phyloP scores from a whole-genome alignment of 1,140 invertebrate species.

The Dendrolimus punctatus region DNA sequence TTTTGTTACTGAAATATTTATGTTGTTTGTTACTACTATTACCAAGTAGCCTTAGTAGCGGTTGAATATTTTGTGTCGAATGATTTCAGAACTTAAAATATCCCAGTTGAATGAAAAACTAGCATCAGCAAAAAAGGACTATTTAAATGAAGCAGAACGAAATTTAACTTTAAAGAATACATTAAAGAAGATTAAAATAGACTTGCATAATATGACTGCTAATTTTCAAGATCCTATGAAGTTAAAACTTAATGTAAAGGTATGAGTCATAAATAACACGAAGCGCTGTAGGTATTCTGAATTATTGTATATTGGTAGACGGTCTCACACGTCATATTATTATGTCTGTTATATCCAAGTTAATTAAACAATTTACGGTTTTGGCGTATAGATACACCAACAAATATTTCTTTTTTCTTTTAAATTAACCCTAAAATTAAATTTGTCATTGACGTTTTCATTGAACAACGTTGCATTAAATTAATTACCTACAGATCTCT shows the following conservation, averaged over 20 bases:
- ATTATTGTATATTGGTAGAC: background rate
- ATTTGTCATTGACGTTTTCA: no score
- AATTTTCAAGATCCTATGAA: slow-evolving; percentile 83
- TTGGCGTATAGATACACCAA: no score
- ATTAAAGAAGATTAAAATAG: slow-evolving; percentile 83
- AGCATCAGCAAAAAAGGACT: slow-evolving; percentile 77
- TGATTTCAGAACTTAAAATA: slow-evolving; percentile 78
- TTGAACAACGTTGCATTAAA: no score
- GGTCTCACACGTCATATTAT: no score
- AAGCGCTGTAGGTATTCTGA: background rate
- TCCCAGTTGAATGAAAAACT: slow-evolving; percentile 85
- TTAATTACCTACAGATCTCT: no score
- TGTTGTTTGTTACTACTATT: background rate
- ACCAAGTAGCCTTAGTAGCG: background rate
- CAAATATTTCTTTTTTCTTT: no score
- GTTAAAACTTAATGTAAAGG: slow-evolving; percentile 84
- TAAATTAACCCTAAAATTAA: no score
- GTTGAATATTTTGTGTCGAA: background rate
- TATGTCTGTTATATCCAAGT: no score
- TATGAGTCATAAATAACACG: slow-evolving; percentile 28
- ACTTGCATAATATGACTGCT: slow-evolving; percentile 83
- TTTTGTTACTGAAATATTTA: no score
- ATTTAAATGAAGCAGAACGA: slow-evolving; percentile 76
- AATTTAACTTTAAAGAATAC: slow-evolving; percentile 78
- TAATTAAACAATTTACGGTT: no score